These are phyloP conservation scores for Micromys minutus DNA, from an alignment of 2,113 vertebrate genomes.

Conservation along the genomic window DNA sequence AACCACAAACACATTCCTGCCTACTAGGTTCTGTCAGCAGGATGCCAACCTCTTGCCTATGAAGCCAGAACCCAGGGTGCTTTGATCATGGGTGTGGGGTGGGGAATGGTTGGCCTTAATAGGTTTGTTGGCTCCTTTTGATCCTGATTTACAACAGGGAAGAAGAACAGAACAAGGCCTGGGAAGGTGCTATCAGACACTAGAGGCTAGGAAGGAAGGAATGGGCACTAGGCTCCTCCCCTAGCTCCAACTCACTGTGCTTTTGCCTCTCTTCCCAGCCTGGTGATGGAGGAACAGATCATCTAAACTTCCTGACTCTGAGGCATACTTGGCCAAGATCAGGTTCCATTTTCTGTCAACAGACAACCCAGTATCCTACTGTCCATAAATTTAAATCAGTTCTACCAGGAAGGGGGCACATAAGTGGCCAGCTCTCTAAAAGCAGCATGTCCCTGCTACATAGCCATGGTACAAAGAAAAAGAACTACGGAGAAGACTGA, in stretches of 20 bases:
- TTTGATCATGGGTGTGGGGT: neutral
- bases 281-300: neutral
- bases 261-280: neutral
- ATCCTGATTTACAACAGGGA: neutral
- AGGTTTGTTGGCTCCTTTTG: neutral
- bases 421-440: neutral
- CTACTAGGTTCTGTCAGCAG: neutral
- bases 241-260: neutral
- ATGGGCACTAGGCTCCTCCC: neutral
- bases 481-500: neutral
- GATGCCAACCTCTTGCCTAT: too few relatives aligned
- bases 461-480: neutral
- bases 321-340: neutral
- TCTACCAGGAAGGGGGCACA: neutral
- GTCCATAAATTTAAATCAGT: neutral
- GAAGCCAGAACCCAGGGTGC: neutral
- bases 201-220: neutral
- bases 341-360: neutral
- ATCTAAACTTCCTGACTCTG: neutral
- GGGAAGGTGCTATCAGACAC: neutral
- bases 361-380: neutral
- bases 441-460: neutral
- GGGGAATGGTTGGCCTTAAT: neutral
- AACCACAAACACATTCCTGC: neutral
- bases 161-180: neutral